A percentile compares a stretch with the other conserved stretches of the same genome.
Evolutionary conservation across 2,113 vertebrate species (phyloP).

Genomic region (Nipponia nippon): DNA sequence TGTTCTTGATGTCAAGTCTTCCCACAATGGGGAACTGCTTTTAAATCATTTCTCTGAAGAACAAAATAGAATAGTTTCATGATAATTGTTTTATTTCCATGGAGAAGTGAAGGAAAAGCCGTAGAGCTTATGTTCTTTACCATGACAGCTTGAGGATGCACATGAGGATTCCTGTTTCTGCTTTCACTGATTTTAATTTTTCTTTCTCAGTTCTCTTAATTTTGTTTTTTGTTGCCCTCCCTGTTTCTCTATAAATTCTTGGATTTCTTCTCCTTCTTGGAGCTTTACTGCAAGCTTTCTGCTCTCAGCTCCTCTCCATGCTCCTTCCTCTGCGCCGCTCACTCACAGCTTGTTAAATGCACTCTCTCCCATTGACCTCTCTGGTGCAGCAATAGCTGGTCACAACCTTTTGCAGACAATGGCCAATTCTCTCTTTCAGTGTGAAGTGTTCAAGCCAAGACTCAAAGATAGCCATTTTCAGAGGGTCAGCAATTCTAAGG

Average conservation of each 20-base stretch:
- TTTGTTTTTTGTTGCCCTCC: not conserved
- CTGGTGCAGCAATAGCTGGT: not conserved
- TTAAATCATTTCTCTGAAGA: constrained; percentile 36
- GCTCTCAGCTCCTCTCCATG: not conserved
- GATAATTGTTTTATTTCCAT: constrained; percentile 49
- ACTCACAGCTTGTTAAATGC: not conserved
- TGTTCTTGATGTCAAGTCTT: constrained; percentile 15
- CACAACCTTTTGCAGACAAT: not conserved
- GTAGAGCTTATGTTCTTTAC: not conserved
- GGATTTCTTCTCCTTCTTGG: not conserved
- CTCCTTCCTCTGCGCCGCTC: not conserved
- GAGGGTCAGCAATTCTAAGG: not conserved
- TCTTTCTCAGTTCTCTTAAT: not conserved
- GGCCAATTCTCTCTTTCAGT: not conserved
- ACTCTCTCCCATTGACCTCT: not conserved
- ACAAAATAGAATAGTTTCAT: constrained; percentile 5
- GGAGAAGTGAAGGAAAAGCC: constrained; percentile 30
- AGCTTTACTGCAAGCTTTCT: not conserved
- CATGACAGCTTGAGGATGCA: not conserved
- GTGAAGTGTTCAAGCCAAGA: not conserved
- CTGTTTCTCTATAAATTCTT: not conserved
- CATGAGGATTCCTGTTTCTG: not conserved
- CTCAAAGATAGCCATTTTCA: not conserved
- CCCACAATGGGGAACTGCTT: not conserved
- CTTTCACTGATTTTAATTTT: not conserved